Conservation (phyloP, 2,888 invertebrate genomes). For the Drosophila barbarae region DNA sequence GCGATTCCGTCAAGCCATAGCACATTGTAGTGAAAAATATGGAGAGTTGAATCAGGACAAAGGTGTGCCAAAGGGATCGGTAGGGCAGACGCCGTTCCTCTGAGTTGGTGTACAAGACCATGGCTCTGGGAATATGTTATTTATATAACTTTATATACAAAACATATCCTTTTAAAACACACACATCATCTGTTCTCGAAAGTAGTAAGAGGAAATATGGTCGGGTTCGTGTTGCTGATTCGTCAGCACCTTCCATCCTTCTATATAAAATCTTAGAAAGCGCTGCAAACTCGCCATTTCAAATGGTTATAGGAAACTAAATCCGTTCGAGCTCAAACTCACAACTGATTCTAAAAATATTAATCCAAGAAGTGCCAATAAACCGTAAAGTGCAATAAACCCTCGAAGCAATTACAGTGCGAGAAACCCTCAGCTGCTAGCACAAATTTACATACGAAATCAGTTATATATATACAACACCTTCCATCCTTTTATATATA, state of each 20-base stretch:
- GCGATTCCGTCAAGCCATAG: slow-evolving; percentile 6
- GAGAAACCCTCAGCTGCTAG: slow-evolving; percentile 23
- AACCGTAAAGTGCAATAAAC: not conserved
- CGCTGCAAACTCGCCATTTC: slow-evolving; percentile 3
- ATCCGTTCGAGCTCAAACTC: no score
- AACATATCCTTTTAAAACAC: accelerated
- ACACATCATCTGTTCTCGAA: slow-evolving; percentile 9
- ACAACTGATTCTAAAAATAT: not conserved
- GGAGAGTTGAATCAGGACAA: not conserved
- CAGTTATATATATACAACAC: not conserved
- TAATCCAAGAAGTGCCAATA: not conserved
- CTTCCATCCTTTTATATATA: no score
- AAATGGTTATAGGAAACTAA: not conserved
- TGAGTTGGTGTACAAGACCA: slow-evolving; percentile 7
- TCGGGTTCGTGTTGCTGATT: not conserved
- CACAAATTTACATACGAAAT: not conserved
- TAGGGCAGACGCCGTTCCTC: not conserved
- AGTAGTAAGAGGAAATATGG: not conserved
- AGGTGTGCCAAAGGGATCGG: not conserved
- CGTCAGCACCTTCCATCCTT: not conserved
- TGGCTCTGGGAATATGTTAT: slow-evolving; percentile 1
- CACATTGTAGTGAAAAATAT: not conserved
- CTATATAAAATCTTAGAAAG: not conserved
- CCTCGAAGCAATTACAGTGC: slow-evolving; percentile 4
- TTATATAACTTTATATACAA: not conserved